Evolutionary conservation across 2,797 vertebrate genomes (phyloP).

Genomic region (Hoplostethus mediterraneus): DNA sequence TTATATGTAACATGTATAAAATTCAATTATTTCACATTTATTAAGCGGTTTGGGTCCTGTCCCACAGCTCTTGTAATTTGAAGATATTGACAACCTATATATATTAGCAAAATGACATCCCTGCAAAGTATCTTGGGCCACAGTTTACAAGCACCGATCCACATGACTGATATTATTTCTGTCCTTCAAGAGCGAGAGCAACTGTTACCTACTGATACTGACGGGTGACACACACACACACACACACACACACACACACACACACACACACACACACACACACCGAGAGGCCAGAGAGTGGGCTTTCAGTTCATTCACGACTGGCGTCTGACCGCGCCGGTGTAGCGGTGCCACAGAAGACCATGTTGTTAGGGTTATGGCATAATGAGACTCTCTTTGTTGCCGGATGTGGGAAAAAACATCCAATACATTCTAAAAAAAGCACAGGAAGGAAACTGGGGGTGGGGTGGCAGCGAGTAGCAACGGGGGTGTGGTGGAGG

Average conservation of each 20-base stretch:
- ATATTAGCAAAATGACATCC: background rate
- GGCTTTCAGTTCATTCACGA: constrained; percentile 51
- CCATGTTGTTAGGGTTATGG: constrained; percentile 82
- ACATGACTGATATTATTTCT: constrained; percentile 4
- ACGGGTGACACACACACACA: too few relatives aligned
- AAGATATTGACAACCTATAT: too few relatives aligned
- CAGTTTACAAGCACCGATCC: constrained; percentile 5
- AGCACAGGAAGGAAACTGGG: constrained; percentile 99
- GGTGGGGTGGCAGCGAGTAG: constrained; percentile 88
- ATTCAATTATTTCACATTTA: too few relatives aligned
- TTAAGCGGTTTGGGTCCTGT: too few relatives aligned
- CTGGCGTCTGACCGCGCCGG: constrained; percentile 39
- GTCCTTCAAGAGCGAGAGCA: constrained; percentile 8
- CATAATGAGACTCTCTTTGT: constrained; percentile 96
- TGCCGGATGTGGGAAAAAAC: constrained; percentile 97
- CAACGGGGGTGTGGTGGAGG: constrained; percentile 87
- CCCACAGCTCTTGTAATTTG: background rate
- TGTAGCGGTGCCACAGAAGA: constrained; percentile 71
- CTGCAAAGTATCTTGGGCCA: background rate
- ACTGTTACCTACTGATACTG: background rate
- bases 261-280: too few relatives aligned
- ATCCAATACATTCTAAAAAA: constrained; percentile 96
- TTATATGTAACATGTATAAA: too few relatives aligned
- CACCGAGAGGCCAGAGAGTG: background rate
- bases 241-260: too few relatives aligned